Evolutionary conservation across 2,797 vertebrate species (phyloP).

Genomic region (Synaphobranchus kaupii): DNA sequence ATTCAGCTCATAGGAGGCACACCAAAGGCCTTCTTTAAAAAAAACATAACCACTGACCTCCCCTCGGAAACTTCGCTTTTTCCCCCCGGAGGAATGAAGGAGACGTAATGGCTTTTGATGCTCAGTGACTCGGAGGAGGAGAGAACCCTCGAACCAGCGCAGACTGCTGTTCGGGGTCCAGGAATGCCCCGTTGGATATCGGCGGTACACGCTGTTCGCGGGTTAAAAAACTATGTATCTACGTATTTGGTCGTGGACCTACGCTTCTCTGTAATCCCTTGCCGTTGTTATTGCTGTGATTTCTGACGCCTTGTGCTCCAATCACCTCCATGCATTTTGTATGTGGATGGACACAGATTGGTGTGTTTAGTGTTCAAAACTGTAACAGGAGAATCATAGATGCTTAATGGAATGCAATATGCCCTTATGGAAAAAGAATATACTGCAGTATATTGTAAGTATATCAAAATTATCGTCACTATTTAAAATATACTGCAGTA

Average conservation of each 20-base stretch:
- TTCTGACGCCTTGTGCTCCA: background rate
- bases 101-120: background rate
- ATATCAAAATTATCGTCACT: no score
- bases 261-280: background rate
- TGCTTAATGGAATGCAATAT: background rate
- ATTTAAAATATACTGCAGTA: no score
- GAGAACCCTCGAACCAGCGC: background rate
- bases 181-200: slow-evolving; percentile 15
- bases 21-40: slow-evolving; percentile 65
- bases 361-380: background rate
- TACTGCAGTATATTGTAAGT: no score
- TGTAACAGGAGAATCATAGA: background rate
- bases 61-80: slow-evolving; percentile 50
- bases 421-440: no score
- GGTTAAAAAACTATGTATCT: no score
- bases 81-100: background rate
- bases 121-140: background rate
- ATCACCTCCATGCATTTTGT: background rate
- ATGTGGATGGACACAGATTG: background rate
- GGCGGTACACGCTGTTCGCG: background rate
- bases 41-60: slow-evolving; percentile 52
- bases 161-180: slow-evolving; percentile 7
- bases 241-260: background rate
- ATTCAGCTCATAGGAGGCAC: slow-evolving; percentile 59
- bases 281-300: background rate